phyloP scores from a whole-genome alignment of 2,113 vertebrate genomes.

The Hepsetus odoe region DNA sequence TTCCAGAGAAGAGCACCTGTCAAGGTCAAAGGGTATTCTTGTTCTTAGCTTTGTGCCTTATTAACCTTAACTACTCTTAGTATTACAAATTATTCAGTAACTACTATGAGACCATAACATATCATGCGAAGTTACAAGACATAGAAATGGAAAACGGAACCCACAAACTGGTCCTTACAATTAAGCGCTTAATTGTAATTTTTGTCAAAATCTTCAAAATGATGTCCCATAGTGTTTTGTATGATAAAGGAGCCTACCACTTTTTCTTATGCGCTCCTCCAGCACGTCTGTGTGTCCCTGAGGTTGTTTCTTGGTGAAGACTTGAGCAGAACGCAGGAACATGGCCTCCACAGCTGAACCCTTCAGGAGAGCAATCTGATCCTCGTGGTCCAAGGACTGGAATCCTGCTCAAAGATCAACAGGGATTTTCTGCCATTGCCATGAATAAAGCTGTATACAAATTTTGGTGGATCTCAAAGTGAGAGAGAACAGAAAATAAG shows the following conservation, averaged over 20 bases:
- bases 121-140: no score
- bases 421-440: background rate
- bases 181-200: no score
- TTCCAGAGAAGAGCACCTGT: background rate
- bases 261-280: constrained; percentile 92
- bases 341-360: constrained; percentile 98
- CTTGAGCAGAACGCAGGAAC: constrained; percentile 95
- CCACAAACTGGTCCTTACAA: no score
- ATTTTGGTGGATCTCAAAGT: no score
- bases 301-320: constrained; percentile 91
- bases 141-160: no score
- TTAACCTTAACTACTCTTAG: no score
- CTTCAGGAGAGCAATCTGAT: constrained; percentile 97
- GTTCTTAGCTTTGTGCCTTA: background rate
- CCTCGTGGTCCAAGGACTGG: constrained; percentile 92
- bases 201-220: no score
- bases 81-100: no score
- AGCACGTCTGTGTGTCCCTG: constrained; percentile 82
- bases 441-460: no score
- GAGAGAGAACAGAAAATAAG: no score
- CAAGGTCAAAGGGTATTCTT: background rate
- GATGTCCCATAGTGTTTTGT: background rate
- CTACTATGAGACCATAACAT: no score
- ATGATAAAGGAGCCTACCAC: constrained; percentile 77
- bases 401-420: constrained; percentile 80